A percentile compares a stretch with the other conserved stretches of the same genome.
These are phyloP conservation scores for Calameuta filiformis DNA, from an alignment of 2,888 invertebrate species.

Conservation along the genomic window DNA sequence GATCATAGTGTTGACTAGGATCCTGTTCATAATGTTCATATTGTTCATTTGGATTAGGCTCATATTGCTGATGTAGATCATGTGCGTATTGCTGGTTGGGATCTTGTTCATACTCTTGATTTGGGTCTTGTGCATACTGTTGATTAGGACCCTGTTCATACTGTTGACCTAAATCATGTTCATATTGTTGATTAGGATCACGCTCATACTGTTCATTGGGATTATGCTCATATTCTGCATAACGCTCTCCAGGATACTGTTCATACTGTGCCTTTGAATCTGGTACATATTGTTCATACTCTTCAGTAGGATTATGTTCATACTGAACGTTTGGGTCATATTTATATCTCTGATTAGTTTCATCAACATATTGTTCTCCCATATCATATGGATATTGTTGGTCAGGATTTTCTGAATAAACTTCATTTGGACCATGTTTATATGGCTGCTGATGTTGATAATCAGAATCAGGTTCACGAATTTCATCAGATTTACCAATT, in stretches of 20 bases:
- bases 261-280: constrained; percentile 29
- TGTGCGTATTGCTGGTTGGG: constrained; percentile 15
- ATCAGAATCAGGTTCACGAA: not conserved
- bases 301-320: constrained; percentile 12
- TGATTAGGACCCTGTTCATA: constrained; percentile 24
- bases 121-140: constrained; percentile 10
- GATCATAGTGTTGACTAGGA: constrained; percentile 22
- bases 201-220: constrained; percentile 26
- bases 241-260: constrained; percentile 17
- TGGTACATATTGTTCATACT: constrained; percentile 33
- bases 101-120: constrained; percentile 15
- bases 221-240: constrained; percentile 26
- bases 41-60: constrained; percentile 15
- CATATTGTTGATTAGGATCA: constrained; percentile 29
- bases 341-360: constrained; percentile 10
- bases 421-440: constrained; percentile 13
- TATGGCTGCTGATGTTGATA: not conserved
- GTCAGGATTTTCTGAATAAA: constrained; percentile 23
- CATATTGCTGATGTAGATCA: constrained; percentile 16
- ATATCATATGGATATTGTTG: constrained; percentile 6
- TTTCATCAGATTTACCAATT: not conserved
- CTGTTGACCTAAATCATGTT: constrained; percentile 24
- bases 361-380: not conserved
- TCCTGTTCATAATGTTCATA: constrained; percentile 12
- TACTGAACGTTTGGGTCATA: constrained; percentile 18